Conservation (phyloP, 2,797 vertebrate genomes). For the Lacerta viridis region DNA sequence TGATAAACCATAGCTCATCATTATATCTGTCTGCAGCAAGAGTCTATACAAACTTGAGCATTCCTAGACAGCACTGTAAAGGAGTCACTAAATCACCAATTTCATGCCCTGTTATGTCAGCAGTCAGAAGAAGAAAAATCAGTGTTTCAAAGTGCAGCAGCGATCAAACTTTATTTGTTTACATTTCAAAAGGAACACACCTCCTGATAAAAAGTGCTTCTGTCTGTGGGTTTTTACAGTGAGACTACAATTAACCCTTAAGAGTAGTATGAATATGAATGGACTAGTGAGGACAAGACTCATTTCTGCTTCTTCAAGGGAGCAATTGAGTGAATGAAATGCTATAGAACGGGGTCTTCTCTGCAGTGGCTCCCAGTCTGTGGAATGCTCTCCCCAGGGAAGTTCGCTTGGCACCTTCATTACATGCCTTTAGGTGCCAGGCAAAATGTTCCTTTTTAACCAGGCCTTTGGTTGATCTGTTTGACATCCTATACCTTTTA, state of each 20-base stretch:
- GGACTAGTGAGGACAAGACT: neutral
- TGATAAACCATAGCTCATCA: too few species aligned
- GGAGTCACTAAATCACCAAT: too few species aligned
- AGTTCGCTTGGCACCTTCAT: too few species aligned
- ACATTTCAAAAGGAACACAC: neutral
- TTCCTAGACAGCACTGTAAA: too few species aligned
- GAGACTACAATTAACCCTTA: accelerated
- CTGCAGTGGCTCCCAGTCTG: too few species aligned
- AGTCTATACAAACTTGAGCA: too few species aligned
- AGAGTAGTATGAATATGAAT: conserved; percentile 10
- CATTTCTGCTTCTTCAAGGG: neutral
- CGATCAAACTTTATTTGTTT: neutral
- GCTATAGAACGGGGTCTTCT: neutral
- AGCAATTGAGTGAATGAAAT: neutral
- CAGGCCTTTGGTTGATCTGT: too few species aligned
- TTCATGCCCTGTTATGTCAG: neutral
- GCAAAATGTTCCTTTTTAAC: too few species aligned
- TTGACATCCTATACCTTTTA: too few species aligned
- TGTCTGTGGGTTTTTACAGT: neutral
- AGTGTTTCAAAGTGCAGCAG: neutral
- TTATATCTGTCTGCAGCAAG: too few species aligned
- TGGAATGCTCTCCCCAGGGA: too few species aligned
- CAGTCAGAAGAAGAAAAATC: accelerated
- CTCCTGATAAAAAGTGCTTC: neutral
- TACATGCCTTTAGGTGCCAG: too few species aligned